Evolutionary conservation across 2,797 vertebrate species (phyloP).

Genomic region (Macrochelys suwanniensis): DNA sequence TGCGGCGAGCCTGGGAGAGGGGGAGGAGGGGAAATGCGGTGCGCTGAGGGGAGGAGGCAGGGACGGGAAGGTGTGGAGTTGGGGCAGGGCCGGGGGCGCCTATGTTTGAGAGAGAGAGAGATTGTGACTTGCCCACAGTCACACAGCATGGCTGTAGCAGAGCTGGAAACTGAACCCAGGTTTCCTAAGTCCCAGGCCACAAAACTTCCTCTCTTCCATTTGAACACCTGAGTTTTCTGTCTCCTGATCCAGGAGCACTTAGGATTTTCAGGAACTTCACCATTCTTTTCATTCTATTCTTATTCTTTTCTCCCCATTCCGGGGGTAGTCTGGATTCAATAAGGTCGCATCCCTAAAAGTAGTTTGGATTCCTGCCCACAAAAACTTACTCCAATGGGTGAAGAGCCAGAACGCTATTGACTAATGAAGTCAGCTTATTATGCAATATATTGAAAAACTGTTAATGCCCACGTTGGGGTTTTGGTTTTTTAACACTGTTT

Average conservation of each 20-base stretch:
- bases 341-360: background rate
- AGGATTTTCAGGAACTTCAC: slow-evolving; percentile 10
- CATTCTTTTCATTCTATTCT: background rate
- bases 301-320: slow-evolving; percentile 3
- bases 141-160: background rate
- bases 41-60: too few relatives aligned
- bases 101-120: background rate
- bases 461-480: slow-evolving; percentile 3
- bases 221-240: background rate
- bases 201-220: background rate
- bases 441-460: slow-evolving; percentile 36
- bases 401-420: slow-evolving; percentile 12
- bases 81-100: too few relatives aligned
- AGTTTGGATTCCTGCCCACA: slow-evolving; percentile 7
- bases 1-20: too few relatives aligned
- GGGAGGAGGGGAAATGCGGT: too few relatives aligned
- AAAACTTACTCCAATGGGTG: background rate
- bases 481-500: slow-evolving; percentile 53
- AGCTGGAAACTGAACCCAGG: background rate
- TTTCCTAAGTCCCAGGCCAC: background rate
- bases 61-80: too few relatives aligned
- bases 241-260: background rate
- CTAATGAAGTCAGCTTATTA: slow-evolving; percentile 47
- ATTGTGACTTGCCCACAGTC: background rate
- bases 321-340: background rate